Evolutionary conservation across 2,888 invertebrate species (phyloP).

Genomic region (Meiosimyza platycephala): DNA sequence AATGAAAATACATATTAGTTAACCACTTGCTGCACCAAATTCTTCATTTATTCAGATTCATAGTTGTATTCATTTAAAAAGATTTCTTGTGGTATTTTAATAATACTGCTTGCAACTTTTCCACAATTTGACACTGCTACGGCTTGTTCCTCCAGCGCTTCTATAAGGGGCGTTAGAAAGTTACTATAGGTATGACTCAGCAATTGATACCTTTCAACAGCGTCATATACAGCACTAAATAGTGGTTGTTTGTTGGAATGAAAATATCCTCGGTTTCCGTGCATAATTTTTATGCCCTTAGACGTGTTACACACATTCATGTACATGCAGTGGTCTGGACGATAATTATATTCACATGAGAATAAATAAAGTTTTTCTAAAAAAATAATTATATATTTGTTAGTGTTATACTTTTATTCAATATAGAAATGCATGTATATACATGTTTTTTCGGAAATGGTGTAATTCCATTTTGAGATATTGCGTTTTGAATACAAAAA

Average conservation of each 20-base stretch:
- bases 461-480: not conserved
- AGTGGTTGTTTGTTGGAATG: constrained; percentile 87
- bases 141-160: constrained; percentile 69
- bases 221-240: constrained; percentile 78
- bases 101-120: constrained; percentile 71
- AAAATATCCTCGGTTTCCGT: constrained; percentile 89
- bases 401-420: too few species aligned
- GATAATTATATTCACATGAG: constrained; percentile 90
- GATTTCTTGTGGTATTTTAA: constrained; percentile 65
- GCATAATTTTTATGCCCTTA: constrained; percentile 83
- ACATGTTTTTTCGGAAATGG: not conserved
- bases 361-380: constrained; percentile 81
- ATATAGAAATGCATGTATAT: not conserved
- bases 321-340: constrained; percentile 97
- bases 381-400: constrained; percentile 64
- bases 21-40: too few species aligned
- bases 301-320: constrained; percentile 80
- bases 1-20: too few species aligned
- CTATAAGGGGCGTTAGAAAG: constrained; percentile 54
- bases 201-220: constrained; percentile 71
- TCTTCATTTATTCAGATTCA: not conserved
- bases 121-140: constrained; percentile 75
- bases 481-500: not conserved
- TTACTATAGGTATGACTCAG: constrained; percentile 65
- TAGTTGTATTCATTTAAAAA: constrained; percentile 63